Evolutionary conservation across 2,888 invertebrate species (phyloP), one percentile per base, ranked within the genome.

Genomic region (Xestoiulus laeticollis): DNA sequence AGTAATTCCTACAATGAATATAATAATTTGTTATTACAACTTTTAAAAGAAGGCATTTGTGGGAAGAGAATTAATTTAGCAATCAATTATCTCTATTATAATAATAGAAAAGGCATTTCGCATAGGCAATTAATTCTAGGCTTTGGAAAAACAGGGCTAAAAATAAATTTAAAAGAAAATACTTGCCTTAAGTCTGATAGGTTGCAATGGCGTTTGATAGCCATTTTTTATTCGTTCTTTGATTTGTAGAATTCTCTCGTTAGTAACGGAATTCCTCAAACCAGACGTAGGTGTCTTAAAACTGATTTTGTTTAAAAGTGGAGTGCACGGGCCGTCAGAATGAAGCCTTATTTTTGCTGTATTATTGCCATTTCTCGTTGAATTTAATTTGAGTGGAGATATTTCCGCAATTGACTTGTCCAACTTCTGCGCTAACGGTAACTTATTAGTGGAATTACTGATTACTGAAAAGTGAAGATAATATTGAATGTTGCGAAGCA

Each of bases 171-270:
- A 33, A 83, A 32, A 82, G 4, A 14, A 10, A 38, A 33, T 48
- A 26, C 26, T 43, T 14, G 38, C 85, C 22, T 85, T 85, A 43
- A 85, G 1, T 43, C 85, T 85, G n/a, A 4, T 38, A 1, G 44
- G 38, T 22, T 38, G 30, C 12, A 82, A 19, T 0, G 89, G 85
- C 0, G 91, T 91, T 6, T 92, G 32, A 44, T 87, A 87, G 16
- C 87, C 38, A 43, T 38, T 38, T 22, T 32, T 30, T 38, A 87
- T 87, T 38, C 87, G 30, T 82, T 87, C 82, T 32, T 44, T 26
- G 14, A 87, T 87, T 38, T 78, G 68, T 1, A 22, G 10, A 14
- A 82, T 33, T 16, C 16, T 22, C 16, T 85, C 85, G n/a, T 32
- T 85, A 16, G 43, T 30, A 22, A 44, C n/a, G n/a, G 59, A 59